These are phyloP conservation scores for Chelidonichthys spinosus DNA, from an alignment of 2,797 vertebrate species.

Conservation along the genomic window DNA sequence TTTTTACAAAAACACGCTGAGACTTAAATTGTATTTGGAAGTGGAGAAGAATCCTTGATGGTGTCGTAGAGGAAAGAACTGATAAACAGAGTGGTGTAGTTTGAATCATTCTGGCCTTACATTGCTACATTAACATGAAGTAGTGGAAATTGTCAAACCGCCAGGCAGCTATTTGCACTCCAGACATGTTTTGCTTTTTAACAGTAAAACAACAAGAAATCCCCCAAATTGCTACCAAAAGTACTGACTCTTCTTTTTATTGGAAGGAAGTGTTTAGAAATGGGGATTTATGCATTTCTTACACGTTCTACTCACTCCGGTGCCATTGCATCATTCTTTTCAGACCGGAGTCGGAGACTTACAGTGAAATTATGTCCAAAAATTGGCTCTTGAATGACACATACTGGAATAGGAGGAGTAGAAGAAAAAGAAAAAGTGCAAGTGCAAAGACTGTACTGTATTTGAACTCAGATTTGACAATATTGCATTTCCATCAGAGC, in stretches of 20 bases:
- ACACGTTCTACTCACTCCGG: background rate
- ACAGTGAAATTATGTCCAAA: background rate
- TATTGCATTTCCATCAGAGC: constrained; percentile 29
- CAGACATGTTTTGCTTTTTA: background rate
- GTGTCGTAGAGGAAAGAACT: background rate
- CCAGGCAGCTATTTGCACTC: background rate
- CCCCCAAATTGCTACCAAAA: constrained; percentile 2
- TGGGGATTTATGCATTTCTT: background rate
- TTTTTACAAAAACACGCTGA: constrained; percentile 37
- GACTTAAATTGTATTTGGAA: constrained; percentile 39
- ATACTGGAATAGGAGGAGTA: background rate
- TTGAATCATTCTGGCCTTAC: background rate
- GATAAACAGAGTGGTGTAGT: background rate
- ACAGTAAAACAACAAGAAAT: background rate
- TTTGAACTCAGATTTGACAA: constrained; percentile 36
- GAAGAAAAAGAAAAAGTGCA: background rate
- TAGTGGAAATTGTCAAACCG: constrained; percentile 5
- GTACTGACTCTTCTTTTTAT: background rate
- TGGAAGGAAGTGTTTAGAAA: background rate
- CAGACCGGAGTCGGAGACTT: background rate
- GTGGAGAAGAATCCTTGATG: constrained; percentile 17
- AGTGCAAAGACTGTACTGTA: background rate
- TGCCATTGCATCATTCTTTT: background rate
- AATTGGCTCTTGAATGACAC: too few species aligned
- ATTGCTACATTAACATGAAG: constrained; percentile 11